These are phyloP conservation scores for Notolabrus celidotus DNA, from an alignment of 2,797 vertebrate genomes.

Conservation along the genomic window DNA sequence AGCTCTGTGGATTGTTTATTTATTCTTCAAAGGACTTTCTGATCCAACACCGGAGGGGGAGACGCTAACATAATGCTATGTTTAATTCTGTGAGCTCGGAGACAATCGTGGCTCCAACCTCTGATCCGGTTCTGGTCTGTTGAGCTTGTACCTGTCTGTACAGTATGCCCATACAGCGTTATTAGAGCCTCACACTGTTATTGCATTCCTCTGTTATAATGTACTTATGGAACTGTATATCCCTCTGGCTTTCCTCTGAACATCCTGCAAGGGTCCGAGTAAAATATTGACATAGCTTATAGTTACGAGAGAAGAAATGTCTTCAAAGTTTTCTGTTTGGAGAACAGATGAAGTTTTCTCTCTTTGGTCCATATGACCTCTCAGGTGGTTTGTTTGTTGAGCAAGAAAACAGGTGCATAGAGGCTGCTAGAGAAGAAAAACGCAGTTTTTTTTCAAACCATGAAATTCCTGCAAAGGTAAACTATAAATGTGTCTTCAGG, in stretches of 20 bases:
- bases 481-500: neutral
- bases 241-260: slow-evolving; percentile 55
- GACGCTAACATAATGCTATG: slow-evolving; percentile 51
- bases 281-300: slow-evolving; percentile 79
- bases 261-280: slow-evolving; percentile 63
- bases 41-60: slow-evolving; percentile 65
- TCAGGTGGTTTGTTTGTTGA: slow-evolving; percentile 56
- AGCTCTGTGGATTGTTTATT: slow-evolving; percentile 77
- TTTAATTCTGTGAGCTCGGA: slow-evolving; percentile 61
- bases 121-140: slow-evolving; percentile 44
- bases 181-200: slow-evolving; percentile 60
- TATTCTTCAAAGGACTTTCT: slow-evolving; percentile 78
- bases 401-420: slow-evolving; percentile 40
- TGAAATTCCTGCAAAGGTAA: slow-evolving; percentile 7
- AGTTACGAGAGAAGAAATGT: slow-evolving; percentile 62
- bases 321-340: slow-evolving; percentile 52
- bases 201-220: slow-evolving; percentile 56
- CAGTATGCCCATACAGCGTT: slow-evolving; percentile 45
- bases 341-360: slow-evolving; percentile 56
- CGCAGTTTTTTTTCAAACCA: slow-evolving; percentile 17
- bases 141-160: slow-evolving; percentile 32
- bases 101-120: slow-evolving; percentile 38
- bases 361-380: slow-evolving; percentile 51
- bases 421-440: slow-evolving; percentile 10
- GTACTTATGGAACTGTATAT: slow-evolving; percentile 55